Percentiles rank a stretch among this genome's conserved stretches.
Evolutionary conservation across 2,797 vertebrate genomes (phyloP).

Genomic region (Benthosema pterotum): DNA sequence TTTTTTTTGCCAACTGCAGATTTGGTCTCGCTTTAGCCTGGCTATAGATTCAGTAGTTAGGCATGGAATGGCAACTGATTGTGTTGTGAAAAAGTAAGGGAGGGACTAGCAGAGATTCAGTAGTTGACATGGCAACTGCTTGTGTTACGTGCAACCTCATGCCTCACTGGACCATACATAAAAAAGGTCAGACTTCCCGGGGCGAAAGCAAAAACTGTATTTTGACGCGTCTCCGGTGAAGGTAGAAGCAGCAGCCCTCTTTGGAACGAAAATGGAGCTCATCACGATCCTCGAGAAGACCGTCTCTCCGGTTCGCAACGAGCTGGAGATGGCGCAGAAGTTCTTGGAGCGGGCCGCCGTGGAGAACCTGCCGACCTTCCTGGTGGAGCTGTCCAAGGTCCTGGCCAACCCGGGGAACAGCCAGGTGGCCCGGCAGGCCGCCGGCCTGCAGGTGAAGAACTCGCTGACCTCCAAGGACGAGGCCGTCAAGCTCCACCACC

Average conservation of each 20-base stretch:
- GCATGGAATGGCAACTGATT: too few species aligned
- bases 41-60: too few species aligned
- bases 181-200: too few species aligned
- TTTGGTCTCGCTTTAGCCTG: too few species aligned
- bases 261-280: conserved; percentile 88
- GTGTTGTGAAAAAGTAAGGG: too few species aligned
- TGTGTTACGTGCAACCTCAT: too few species aligned
- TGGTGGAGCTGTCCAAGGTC: conserved; percentile 97
- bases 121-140: too few species aligned
- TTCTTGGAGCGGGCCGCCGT: conserved; percentile 96
- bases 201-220: not conserved
- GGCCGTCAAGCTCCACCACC: conserved; percentile 93
- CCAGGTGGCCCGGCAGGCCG: conserved; percentile 94
- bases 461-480: conserved; percentile 97
- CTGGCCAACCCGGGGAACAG: conserved; percentile 97
- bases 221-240: not conserved
- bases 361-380: conserved; percentile 95
- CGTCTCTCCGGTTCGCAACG: conserved; percentile 94
- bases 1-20: too few species aligned
- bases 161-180: too few species aligned
- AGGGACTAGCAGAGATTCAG: too few species aligned
- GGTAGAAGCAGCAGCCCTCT: not conserved
- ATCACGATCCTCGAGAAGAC: conserved; percentile 97
- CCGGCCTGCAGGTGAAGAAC: conserved; percentile 97
- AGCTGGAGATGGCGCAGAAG: conserved; percentile 96